Evolutionary conservation across 2,888 invertebrate species (phyloP), one percentile per base, ranked within the genome.

Genomic region (Hypselothyrea guttata): DNA sequence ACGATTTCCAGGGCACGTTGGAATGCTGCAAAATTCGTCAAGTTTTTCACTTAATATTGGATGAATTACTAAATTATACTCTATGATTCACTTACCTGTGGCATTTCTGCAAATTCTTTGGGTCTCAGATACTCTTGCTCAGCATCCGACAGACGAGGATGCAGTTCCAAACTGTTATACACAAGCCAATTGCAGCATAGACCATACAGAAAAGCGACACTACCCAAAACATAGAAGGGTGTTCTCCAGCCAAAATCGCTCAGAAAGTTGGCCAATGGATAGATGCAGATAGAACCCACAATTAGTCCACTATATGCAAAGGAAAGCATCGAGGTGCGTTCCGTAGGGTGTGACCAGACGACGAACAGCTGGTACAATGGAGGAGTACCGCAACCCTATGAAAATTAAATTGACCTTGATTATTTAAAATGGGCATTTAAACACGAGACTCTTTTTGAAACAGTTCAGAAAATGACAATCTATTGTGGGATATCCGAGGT

Each of bases 241-340:
- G 91, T 90, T 1, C 91, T 91, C 93, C 93, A 93, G 9, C 93
- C 92, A 52, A 91, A 91, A 57, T 91, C 88, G 78, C 93, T 93
- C 5, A 94, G 84, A 12, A 91, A 88, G 15, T 92, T 92, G 2
- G 92, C 90, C 15, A 93, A 63, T 0, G 93, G 93, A 69, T 92
- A 92, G 0, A 92, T 91, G 5, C 92, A 51, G 1, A 90, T 81
- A 0, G 89, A 85, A 1, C 90, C 91, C 70, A 89, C 88, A 66
- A 86, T 91, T 87, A 86, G 91, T 64, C 89, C 92, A 79, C 83
- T 87, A 48, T 89, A 91, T 1, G 89, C 89, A 35, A 90, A 84
- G 0, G 90, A 87, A 41, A 91, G 71, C 22, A 91, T 71, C 0
- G 89, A 83, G 0, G 88, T 89, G 18, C 91, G 86, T 61, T 91